Conservation (phyloP, 2,888 invertebrate species). For the Nebria salina region DNA sequence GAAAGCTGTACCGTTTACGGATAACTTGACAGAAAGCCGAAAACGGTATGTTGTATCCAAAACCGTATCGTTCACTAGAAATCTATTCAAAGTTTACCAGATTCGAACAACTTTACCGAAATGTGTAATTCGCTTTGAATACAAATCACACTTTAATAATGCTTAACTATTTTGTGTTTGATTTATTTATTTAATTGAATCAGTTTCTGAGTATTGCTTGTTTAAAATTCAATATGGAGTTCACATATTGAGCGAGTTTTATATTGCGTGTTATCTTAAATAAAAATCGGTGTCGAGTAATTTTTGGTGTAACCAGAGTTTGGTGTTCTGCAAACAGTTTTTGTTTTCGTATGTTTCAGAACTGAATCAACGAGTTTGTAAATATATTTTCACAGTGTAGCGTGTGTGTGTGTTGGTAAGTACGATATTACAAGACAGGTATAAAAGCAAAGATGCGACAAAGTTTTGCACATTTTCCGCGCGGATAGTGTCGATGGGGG, state of each 20-base stretch:
- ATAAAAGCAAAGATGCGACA: constrained; percentile 15
- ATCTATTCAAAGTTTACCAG: neutral
- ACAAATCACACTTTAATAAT: neutral
- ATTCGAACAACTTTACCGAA: neutral
- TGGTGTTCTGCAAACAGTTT: neutral
- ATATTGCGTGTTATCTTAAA: too few species aligned
- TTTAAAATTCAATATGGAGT: too few species aligned
- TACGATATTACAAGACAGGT: constrained; percentile 20
- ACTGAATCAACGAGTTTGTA: constrained; percentile 5
- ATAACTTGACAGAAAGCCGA: constrained; percentile 40
- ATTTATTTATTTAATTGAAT: too few species aligned
- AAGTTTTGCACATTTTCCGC: constrained; percentile 28
- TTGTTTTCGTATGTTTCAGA: neutral
- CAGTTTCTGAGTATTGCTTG: too few species aligned
- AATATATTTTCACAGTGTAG: constrained; percentile 14
- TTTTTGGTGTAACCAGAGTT: neutral
- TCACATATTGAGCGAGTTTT: too few species aligned
- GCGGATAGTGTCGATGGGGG: constrained; percentile 9
- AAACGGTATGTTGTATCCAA: constrained; percentile 7
- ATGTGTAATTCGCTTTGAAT: neutral
- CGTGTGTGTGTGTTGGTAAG: neutral
- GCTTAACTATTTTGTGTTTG: too few species aligned
- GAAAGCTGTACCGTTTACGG: neutral
- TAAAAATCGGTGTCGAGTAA: too few species aligned
- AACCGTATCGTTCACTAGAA: neutral